phyloP scores from a whole-genome alignment of 1,140 invertebrate species.

The Drosophila rhopaloa region DNA sequence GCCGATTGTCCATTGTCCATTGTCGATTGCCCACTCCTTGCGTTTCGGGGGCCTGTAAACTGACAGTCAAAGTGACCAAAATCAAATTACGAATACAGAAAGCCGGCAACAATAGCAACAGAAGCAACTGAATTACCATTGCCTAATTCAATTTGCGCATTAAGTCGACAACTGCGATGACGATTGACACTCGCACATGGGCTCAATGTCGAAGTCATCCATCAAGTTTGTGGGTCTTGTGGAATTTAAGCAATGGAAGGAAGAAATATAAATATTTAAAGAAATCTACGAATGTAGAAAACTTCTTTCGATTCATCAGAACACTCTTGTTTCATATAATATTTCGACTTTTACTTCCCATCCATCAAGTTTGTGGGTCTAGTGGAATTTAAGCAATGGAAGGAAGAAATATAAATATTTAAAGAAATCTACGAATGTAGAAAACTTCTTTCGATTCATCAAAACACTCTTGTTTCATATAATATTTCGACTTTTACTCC shows the following conservation, averaged over 20 bases:
- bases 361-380: conserved; percentile 6
- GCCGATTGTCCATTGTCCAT: conserved; percentile 6
- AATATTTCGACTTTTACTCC: too few relatives aligned
- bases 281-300: too few relatives aligned
- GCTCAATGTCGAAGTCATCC: conserved; percentile 66
- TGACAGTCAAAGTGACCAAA: conserved; percentile 50
- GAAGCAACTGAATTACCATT: conserved; percentile 38
- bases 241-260: background rate
- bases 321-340: too few relatives aligned
- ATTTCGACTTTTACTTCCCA: background rate
- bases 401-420: background rate
- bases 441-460: too few relatives aligned
- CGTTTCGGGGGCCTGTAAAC: conserved; percentile 18
- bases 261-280: background rate
- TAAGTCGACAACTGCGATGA: conserved; percentile 34
- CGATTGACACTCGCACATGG: conserved; percentile 57
- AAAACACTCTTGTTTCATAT: too few relatives aligned
- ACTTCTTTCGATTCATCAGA: too few relatives aligned
- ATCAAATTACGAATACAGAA: conserved; percentile 50
- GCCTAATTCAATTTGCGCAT: conserved; percentile 74
- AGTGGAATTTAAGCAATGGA: background rate
- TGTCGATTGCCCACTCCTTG: background rate
- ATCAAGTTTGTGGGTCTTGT: background rate
- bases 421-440: too few relatives aligned
- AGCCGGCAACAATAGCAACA: conserved; percentile 11